A percentile compares a stretch with the other conserved stretches of the same genome.
Evolutionary conservation across 2,797 vertebrate species (phyloP).

Genomic region (Neoniphon sammara): DNA sequence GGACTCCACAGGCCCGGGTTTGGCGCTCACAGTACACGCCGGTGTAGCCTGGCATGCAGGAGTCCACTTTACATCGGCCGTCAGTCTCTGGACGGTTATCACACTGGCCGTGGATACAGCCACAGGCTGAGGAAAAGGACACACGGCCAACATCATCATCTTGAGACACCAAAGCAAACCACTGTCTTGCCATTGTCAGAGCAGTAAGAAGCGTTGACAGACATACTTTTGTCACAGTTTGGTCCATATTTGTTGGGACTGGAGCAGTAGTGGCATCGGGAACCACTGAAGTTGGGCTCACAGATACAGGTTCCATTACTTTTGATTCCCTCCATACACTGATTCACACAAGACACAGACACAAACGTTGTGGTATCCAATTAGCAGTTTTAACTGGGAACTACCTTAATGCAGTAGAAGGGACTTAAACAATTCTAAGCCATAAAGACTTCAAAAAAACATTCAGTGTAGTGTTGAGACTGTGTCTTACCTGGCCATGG

Average conservation of each 20-base stretch:
- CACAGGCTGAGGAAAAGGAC: conserved; percentile 82
- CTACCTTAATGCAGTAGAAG: too few relatives aligned
- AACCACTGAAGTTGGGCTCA: conserved; percentile 85
- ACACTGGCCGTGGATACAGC: conserved; percentile 87
- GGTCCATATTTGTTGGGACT: conserved; percentile 84
- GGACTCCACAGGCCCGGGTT: conserved; percentile 79
- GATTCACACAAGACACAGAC: conserved; percentile 4
- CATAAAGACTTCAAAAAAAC: too few relatives aligned
- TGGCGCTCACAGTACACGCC: conserved; percentile 87
- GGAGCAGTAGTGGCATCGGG: conserved; percentile 89
- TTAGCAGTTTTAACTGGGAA: not conserved
- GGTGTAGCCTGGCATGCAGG: conserved; percentile 81
- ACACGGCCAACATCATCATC: not conserved
- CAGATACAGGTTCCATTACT: conserved; percentile 90
- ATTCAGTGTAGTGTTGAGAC: not conserved
- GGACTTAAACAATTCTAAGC: too few relatives aligned
- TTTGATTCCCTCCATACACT: conserved; percentile 88
- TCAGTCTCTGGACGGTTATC: conserved; percentile 84
- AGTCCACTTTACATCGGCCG: conserved; percentile 84
- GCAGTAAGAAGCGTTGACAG: not conserved
- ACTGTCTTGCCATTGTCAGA: not conserved
- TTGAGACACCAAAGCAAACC: not conserved
- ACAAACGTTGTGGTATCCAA: not conserved
- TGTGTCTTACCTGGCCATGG: conserved; percentile 86
- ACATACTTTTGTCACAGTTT: conserved; percentile 87